phyloP scores from a whole-genome alignment of 2,113 vertebrate genomes.

The Abramis brama region DNA sequence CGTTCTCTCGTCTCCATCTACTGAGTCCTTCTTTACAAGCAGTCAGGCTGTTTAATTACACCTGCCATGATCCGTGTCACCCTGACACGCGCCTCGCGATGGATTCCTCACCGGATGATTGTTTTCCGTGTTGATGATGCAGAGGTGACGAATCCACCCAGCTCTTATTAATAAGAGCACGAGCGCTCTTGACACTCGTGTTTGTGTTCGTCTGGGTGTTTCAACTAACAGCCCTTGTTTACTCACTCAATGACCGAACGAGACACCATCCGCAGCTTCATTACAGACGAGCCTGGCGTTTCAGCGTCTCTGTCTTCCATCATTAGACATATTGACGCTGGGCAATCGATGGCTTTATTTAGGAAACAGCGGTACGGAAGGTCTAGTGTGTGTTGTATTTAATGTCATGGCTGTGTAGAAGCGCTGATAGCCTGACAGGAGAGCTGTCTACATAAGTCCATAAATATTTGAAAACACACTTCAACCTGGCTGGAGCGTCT shows the following conservation, averaged over 20 bases:
- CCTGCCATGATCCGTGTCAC: not conserved
- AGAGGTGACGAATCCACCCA: not conserved
- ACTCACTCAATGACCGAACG: constrained; percentile 1
- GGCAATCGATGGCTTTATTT: constrained; percentile 6
- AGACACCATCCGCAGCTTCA: not conserved
- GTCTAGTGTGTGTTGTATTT: not conserved
- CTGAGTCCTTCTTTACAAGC: not conserved
- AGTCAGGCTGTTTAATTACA: constrained; percentile 5
- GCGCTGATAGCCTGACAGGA: not conserved
- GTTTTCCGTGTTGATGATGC: not conserved
- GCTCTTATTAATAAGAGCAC: not conserved
- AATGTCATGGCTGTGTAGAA: not conserved
- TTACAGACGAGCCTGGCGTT: not conserved
- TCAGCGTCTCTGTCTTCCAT: not conserved
- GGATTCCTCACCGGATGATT: not conserved
- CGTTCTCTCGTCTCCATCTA: not conserved
- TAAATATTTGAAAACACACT: not conserved
- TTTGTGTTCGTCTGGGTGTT: not conserved
- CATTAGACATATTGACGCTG: not conserved
- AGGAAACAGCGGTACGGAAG: not conserved
- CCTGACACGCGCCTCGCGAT: not conserved
- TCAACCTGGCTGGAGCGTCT: not conserved
- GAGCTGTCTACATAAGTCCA: not conserved
- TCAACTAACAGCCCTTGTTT: not conserved
- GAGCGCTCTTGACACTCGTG: not conserved